A percentile compares a stretch with the other conserved stretches of the same genome.
Conservation (phyloP, 2,888 invertebrate species). For the Lepetodrilus schrolli region DNA sequence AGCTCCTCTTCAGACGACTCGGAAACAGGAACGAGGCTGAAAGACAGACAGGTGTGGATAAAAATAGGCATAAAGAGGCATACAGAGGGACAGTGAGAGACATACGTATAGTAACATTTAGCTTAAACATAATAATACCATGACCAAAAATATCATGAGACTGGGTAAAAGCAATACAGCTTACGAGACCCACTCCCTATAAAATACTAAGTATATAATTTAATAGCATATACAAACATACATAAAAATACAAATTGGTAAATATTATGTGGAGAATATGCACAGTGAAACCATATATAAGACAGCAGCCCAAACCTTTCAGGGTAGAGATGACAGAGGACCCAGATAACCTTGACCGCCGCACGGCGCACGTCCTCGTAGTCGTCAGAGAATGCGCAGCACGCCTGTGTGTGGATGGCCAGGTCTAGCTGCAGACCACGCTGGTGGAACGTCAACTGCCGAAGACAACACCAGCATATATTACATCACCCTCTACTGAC, state of each 20-base stretch:
- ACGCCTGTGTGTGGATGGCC: conserved; percentile 82
- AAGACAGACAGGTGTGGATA: not conserved
- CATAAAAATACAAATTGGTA: too few relatives aligned
- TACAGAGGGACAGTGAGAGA: not conserved
- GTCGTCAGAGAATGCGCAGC: conserved; percentile 89
- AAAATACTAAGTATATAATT: too few relatives aligned
- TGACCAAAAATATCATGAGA: too few relatives aligned
- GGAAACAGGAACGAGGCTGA: conserved; percentile 82
- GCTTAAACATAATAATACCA: too few relatives aligned
- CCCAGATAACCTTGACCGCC: conserved; percentile 89
- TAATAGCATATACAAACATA: too few relatives aligned
- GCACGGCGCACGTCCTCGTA: conserved; percentile 93
- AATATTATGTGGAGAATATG: too few relatives aligned
- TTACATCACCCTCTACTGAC: not conserved
- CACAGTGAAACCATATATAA: too few relatives aligned
- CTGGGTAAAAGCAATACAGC: too few relatives aligned
- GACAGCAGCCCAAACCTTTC: too few relatives aligned
- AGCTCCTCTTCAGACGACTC: conserved; percentile 86
- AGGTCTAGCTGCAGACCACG: conserved; percentile 86
- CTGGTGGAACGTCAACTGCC: conserved; percentile 82
- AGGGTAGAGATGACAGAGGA: conserved; percentile 89
- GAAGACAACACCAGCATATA: conserved; percentile 26
- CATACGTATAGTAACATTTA: not conserved
- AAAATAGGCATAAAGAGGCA: not conserved
- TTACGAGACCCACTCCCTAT: too few relatives aligned